Percentiles rank a stretch among this genome's conserved stretches.
These are phyloP conservation scores for Dreissena rostriformis DNA, from an alignment of 1,140 invertebrate species.

Conservation along the genomic window DNA sequence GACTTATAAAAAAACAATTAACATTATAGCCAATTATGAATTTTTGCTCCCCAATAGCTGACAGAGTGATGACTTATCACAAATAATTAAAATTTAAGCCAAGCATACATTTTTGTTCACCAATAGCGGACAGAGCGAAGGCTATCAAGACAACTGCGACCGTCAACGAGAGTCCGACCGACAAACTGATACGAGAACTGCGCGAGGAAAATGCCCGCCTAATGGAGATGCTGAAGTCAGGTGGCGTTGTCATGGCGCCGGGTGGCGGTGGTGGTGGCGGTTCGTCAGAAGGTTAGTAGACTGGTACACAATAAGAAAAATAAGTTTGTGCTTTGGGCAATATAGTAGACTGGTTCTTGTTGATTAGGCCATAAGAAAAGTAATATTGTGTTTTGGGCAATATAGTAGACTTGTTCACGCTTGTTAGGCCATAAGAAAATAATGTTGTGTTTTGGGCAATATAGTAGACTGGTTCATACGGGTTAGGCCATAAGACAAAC, in stretches of 20 bases:
- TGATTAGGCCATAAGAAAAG: background rate
- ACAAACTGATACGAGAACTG: constrained; percentile 84
- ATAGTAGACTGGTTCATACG: too few species aligned
- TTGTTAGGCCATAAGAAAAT: too few species aligned
- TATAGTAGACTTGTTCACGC: too few species aligned
- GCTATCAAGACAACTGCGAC: constrained; percentile 84
- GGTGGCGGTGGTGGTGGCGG: constrained; percentile 36
- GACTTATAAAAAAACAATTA: too few species aligned
- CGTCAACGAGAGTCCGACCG: constrained; percentile 85
- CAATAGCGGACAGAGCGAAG: constrained; percentile 84
- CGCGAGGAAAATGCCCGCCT: constrained; percentile 84
- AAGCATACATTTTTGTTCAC: too few species aligned
- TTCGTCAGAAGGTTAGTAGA: constrained; percentile 23
- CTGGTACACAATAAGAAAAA: background rate
- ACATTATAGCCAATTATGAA: too few species aligned
- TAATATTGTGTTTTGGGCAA: background rate
- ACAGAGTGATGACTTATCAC: too few species aligned
- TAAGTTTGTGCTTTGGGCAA: background rate
- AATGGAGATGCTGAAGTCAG: constrained; percentile 80
- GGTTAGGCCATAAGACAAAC: too few species aligned
- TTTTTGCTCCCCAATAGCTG: too few species aligned
- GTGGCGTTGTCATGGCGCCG: constrained; percentile 60
- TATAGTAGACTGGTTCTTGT: background rate
- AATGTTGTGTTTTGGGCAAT: too few species aligned
- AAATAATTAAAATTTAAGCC: too few species aligned